phyloP scores from a whole-genome alignment of 2,797 vertebrate species.

The Melanogrammus aeglefinus region DNA sequence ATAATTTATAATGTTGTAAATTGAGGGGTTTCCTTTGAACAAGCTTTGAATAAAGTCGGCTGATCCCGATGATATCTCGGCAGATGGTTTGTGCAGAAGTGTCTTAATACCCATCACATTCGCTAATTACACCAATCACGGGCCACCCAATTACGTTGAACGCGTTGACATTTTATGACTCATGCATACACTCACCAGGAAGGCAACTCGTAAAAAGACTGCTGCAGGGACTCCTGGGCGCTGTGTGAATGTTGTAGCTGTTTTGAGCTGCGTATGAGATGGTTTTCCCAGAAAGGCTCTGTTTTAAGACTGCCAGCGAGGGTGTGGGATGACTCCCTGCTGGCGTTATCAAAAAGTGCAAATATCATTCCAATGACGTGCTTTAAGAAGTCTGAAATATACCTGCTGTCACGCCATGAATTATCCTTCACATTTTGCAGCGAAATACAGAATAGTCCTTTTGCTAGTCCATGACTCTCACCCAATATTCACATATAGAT shows the following conservation, averaged over 20 bases:
- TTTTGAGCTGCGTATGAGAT: not conserved
- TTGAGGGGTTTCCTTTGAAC: not conserved
- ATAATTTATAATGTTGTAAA: not conserved
- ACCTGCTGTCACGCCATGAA: not conserved
- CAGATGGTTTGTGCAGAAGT: conserved; percentile 2
- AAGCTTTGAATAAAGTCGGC: not conserved
- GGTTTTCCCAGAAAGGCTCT: no score
- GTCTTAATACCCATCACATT: conserved; percentile 2
- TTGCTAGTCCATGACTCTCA: not conserved
- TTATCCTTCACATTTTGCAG: not conserved
- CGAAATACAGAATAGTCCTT: not conserved
- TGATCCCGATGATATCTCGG: not conserved
- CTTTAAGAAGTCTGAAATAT: not conserved
- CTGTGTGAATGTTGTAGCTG: not conserved
- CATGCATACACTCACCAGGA: not conserved
- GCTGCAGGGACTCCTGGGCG: not conserved
- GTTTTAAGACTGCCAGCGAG: not conserved
- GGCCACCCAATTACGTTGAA: not conserved
- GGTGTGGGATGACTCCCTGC: not conserved
- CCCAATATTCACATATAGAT: not conserved
- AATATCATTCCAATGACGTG: not conserved
- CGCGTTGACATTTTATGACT: not conserved
- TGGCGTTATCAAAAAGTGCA: not conserved
- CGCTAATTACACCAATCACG: not conserved
- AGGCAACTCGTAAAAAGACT: not conserved